phyloP scores from a whole-genome alignment of 2,888 invertebrate genomes.

The Amiota minor region DNA sequence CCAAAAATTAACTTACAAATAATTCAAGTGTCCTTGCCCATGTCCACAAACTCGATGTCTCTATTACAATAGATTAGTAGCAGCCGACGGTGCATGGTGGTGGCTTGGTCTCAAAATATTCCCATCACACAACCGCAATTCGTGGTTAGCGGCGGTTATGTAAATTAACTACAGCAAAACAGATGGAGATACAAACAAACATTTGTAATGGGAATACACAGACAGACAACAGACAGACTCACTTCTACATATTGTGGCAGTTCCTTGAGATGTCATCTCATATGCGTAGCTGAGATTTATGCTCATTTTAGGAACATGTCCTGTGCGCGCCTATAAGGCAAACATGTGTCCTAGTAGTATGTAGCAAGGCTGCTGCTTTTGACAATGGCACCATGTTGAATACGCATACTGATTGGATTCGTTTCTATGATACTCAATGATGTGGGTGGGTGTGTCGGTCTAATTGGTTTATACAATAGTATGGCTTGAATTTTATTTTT shows the following conservation, averaged over 20 bases:
- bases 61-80: not conserved
- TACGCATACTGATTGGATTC: too few species aligned
- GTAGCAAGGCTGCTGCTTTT: not conserved
- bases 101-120: not conserved
- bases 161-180: constrained; percentile 14
- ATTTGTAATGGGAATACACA: too few species aligned
- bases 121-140: not conserved
- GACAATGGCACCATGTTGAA: not conserved
- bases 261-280: constrained; percentile 6
- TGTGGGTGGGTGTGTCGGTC: not conserved
- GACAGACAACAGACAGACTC: too few species aligned
- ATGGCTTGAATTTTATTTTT: constrained; percentile 50
- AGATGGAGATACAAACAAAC: too few species aligned
- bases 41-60: not conserved
- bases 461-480: constrained; percentile 73
- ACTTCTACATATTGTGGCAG: not conserved
- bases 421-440: not conserved
- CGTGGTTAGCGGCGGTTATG: constrained; percentile 11
- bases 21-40: constrained; percentile 1
- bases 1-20: not conserved
- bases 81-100: not conserved
- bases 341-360: not conserved
- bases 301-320: not conserved
- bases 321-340: constrained; percentile 5
- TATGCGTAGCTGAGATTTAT: constrained; percentile 15